phyloP scores from a whole-genome alignment of 2,888 invertebrate species.

The Standfussiana lucernea region DNA sequence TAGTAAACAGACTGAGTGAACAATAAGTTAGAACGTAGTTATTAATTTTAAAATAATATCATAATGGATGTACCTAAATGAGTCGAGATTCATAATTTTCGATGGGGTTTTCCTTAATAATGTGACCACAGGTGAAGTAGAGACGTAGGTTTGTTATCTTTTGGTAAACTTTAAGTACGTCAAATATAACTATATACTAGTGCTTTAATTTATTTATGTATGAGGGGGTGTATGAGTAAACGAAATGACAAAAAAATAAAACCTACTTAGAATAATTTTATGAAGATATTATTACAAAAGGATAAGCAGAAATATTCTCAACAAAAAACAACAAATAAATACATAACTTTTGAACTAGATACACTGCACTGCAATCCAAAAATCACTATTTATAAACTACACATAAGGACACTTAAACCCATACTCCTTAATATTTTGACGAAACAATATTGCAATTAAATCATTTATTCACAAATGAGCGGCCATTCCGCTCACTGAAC shows the following conservation, averaged over 20 bases:
- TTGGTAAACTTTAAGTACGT: neutral
- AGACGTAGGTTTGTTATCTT: slow-evolving; percentile 7
- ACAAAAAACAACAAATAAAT: slow-evolving; percentile 32
- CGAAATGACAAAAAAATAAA: neutral
- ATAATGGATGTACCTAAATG: neutral
- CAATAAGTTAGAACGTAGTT: neutral
- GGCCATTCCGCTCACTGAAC: slow-evolving; percentile 66
- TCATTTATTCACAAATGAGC: slow-evolving; percentile 41
- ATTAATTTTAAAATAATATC: slow-evolving; percentile 1
- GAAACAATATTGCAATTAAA: slow-evolving; percentile 29
- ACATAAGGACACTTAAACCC: slow-evolving; percentile 15
- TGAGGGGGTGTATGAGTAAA: neutral
- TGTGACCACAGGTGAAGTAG: neutral
- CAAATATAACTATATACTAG: slow-evolving; percentile 4
- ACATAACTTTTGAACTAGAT: slow-evolving; percentile 35
- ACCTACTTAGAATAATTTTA: neutral
- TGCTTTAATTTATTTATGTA: neutral
- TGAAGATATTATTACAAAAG: neutral
- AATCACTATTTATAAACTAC: slow-evolving; percentile 33
- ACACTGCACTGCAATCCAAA: slow-evolving; percentile 57
- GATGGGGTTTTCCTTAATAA: slow-evolving; percentile 42
- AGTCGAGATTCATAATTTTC: neutral
- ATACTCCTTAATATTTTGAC: slow-evolving; percentile 13
- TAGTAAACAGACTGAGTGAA: slow-evolving; percentile 4
- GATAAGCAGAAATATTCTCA: fast-evolving